Evolutionary conservation across 1,140 invertebrate species (phyloP).

Genomic region (Drosophila lini): DNA sequence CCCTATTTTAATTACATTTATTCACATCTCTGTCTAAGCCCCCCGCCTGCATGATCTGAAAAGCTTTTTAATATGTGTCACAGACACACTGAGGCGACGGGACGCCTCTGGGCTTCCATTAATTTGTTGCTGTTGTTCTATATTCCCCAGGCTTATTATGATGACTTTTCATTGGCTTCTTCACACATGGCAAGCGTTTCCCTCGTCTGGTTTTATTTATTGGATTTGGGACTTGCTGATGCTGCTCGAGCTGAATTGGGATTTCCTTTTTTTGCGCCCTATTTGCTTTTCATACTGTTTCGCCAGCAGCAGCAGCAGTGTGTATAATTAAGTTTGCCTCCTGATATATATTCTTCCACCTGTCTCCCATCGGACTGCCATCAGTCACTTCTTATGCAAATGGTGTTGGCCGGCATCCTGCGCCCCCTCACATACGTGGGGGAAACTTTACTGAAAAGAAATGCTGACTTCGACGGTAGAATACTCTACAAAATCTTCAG

Average conservation of each 20-base stretch:
- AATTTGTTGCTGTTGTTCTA: constrained; percentile 44
- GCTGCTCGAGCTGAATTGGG: constrained; percentile 64
- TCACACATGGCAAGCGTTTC: constrained; percentile 37
- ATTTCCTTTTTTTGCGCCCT: constrained; percentile 45
- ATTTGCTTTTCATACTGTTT: constrained; percentile 34
- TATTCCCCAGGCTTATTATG: constrained; percentile 71
- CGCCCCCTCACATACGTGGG: constrained; percentile 1
- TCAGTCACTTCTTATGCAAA: constrained; percentile 64
- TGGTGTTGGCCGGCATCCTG: constrained; percentile 41
- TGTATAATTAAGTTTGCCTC: constrained; percentile 72
- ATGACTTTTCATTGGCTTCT: constrained; percentile 58
- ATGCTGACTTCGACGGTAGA: background rate
- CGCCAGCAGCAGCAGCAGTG: constrained; percentile 16
- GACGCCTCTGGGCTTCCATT: constrained; percentile 12
- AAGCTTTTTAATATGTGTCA: constrained; percentile 28
- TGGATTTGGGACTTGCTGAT: constrained; percentile 81
- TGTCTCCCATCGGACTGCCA: constrained; percentile 58
- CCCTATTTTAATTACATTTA: constrained; percentile 70
- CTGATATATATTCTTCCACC: constrained; percentile 54
- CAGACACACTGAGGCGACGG: constrained; percentile 9
- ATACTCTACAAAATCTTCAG: background rate
- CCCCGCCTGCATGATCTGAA: constrained; percentile 1
- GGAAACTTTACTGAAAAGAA: background rate
- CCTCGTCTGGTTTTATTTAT: constrained; percentile 68
- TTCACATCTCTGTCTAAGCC: constrained; percentile 34